Evolutionary conservation across 2,888 invertebrate genomes (phyloP).

Genomic region (Phasia obesa): DNA sequence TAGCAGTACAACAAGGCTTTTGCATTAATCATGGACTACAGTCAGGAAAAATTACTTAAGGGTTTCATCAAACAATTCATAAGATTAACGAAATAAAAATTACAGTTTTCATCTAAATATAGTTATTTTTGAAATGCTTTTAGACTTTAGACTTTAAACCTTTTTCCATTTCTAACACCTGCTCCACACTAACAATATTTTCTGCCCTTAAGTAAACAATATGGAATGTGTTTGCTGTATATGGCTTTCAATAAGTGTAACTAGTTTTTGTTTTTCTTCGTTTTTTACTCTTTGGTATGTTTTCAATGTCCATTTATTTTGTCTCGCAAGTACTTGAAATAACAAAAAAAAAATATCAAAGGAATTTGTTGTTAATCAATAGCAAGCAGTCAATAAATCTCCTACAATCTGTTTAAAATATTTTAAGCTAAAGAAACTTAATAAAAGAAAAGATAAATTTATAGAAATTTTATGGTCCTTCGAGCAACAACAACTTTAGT

Average conservation of each 20-base stretch:
- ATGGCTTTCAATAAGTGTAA: no score
- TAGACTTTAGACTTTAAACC: no score
- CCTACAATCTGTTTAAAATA: not conserved
- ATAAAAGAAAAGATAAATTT: no score
- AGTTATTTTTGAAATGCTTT: no score
- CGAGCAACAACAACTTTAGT: no score
- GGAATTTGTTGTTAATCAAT: not conserved
- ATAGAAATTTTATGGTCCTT: no score
- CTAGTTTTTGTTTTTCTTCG: not conserved
- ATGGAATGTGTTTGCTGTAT: not conserved
- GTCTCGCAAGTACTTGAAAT: not conserved
- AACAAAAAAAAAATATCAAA: not conserved
- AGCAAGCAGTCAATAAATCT: not conserved
- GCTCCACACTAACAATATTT: no score
- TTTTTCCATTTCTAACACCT: no score
- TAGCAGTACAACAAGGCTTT: slow-evolving; percentile 3
- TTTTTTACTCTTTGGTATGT: not conserved
- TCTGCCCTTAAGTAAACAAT: not conserved
- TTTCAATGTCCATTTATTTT: not conserved
- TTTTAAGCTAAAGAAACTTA: no score
- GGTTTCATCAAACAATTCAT: not conserved
- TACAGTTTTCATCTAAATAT: no score
- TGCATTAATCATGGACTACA: not conserved
- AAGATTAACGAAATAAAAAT: not conserved
- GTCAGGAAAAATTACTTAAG: not conserved